Evolutionary conservation across 2,113 vertebrate genomes (phyloP).

Genomic region (Psettodes erumei): DNA sequence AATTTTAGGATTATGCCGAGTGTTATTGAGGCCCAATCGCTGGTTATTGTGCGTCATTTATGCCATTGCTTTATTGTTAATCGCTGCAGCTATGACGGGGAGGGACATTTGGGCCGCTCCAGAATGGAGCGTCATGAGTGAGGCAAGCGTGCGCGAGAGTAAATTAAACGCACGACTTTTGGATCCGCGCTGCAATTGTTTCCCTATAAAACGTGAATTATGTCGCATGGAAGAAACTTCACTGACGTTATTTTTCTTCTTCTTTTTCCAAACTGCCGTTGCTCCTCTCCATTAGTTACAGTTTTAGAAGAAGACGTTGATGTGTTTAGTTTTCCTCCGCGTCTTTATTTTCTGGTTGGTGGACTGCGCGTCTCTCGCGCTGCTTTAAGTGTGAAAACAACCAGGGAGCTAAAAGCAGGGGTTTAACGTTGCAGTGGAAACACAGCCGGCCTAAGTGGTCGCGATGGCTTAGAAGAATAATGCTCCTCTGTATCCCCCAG

Average conservation of each 20-base stretch:
- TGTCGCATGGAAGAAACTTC: neutral
- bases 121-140: constrained; percentile 4
- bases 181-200: neutral
- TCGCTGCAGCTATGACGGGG: neutral
- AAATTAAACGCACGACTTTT: constrained; percentile 4
- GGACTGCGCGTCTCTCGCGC: constrained; percentile 14
- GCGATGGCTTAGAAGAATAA: constrained; percentile 54
- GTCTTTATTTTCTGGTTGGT: neutral
- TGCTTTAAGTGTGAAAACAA: constrained; percentile 19
- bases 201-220: neutral
- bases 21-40: too few relatives aligned
- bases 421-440: constrained; percentile 37
- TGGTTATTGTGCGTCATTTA: too few relatives aligned
- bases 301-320: neutral
- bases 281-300: neutral
- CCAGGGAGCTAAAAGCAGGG: constrained; percentile 37
- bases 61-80: neutral
- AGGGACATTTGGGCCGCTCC: constrained; percentile 8
- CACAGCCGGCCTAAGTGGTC: constrained; percentile 48
- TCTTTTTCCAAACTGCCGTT: neutral
- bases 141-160: neutral
- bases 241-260: too few relatives aligned
- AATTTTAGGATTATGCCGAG: neutral
- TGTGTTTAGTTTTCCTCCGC: neutral
- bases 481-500: constrained; percentile 63